Evolutionary conservation across 2,888 invertebrate species (phyloP), one percentile per base, ranked within the genome.

Genomic region (Melipona beecheii): DNA sequence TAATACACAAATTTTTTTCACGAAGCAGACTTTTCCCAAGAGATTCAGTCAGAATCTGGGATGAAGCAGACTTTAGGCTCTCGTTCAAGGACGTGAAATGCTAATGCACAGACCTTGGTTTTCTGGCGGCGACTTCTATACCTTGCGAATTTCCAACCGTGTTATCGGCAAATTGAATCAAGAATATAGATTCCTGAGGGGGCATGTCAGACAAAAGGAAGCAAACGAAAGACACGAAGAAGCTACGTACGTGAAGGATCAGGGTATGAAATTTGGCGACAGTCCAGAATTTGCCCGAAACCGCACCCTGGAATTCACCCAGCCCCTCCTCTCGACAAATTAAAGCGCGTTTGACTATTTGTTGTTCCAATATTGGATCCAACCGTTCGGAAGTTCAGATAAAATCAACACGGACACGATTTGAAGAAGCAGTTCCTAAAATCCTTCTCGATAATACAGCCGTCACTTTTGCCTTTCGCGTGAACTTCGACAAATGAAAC

Each of bases 111-210:
- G 15, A 24, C 56, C 43, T 43, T 58, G 56, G 56, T n/a, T 58
- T 58, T 24, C 56, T 58, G 56, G n/a, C 15, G 56, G 24, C 24
- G 56, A 60, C 15, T 60, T 6, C 5, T n/a, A 17, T 24, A 60
- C 60, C 17, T 27, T 4, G 27, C 19, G 60, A 60, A 31, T 31
- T 62, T 62, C 87, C 81, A 75, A 74, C 21, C 54, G 36, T 19
- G 66, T 50, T 56, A 70, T 72, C 73, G 76, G 58, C 78, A 86
- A 86, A 88, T 87, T 84, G 88, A 86, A 87, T 86, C 79, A 76
- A 80, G 84, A 78, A 88, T 82, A 84, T 75, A 82, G 88, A 83
- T 83, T 73, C 58, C 72, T n/a, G 66, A 31, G 31, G 54, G 52
- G 65, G 77, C 66, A 65, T 50, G 31, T 11, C 17, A 64, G 71